Conservation (phyloP, 2,113 vertebrate species). For the Brachypodius melanocephalos region DNA sequence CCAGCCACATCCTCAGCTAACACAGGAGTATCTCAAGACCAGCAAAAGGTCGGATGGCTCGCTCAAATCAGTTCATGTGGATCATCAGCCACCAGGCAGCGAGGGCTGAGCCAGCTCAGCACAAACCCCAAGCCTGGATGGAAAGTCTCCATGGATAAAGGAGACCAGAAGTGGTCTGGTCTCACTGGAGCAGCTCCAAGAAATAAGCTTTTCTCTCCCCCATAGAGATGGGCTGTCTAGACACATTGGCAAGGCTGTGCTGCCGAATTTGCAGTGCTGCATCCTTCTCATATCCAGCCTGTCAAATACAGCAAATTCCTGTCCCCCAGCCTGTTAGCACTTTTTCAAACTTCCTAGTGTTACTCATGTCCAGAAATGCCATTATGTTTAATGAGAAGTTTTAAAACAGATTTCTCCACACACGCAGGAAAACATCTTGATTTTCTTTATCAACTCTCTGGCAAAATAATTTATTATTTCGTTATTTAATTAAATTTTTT, state of each 20-base stretch:
- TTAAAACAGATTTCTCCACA: background rate
- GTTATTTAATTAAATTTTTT: background rate
- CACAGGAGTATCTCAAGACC: background rate
- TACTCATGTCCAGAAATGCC: constrained; percentile 5
- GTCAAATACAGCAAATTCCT: constrained; percentile 21
- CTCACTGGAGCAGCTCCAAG: constrained; percentile 36
- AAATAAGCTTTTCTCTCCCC: constrained; percentile 3
- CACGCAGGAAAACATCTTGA: background rate
- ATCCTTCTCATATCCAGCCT: constrained; percentile 6
- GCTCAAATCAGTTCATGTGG: rapidly evolving
- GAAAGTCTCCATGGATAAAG: background rate
- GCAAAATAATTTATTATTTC: background rate
- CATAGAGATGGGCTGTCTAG: constrained; percentile 50
- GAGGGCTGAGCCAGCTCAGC: background rate
- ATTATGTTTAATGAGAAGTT: background rate
- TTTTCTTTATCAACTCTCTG: background rate
- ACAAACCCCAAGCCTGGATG: background rate
- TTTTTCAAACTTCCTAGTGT: background rate
- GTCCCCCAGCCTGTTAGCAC: background rate
- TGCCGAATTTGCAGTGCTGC: background rate
- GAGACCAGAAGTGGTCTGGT: background rate
- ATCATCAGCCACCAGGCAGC: rapidly evolving
- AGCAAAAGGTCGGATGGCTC: background rate
- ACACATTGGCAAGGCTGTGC: constrained; percentile 18
- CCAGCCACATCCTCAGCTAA: background rate